Conservation (phyloP, 2,113 vertebrate species). For the Pantherophis guttatus region DNA sequence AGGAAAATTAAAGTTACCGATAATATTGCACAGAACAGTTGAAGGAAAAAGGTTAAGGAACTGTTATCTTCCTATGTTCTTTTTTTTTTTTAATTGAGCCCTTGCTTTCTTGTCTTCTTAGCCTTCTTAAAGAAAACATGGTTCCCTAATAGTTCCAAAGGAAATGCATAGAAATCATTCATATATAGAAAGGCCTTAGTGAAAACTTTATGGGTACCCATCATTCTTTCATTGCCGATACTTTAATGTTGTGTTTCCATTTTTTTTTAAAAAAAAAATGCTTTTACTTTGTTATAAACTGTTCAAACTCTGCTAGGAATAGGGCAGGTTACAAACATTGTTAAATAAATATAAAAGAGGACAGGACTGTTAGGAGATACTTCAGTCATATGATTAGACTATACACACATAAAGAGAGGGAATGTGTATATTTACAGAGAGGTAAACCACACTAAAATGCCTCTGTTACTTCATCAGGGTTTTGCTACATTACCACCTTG, state of each 20-base stretch:
- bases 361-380: not conserved
- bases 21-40: not conserved
- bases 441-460: not conserved
- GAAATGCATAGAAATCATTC: not conserved
- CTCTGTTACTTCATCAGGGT: not conserved
- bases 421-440: not conserved
- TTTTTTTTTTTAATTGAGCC: not conserved
- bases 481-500: not conserved
- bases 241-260: not conserved
- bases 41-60: not conserved
- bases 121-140: not conserved
- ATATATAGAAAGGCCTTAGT: not conserved
- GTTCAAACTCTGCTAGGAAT: not conserved
- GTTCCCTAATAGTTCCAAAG: not conserved
- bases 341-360: not conserved
- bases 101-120: not conserved
- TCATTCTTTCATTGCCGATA: not conserved
- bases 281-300: not conserved
- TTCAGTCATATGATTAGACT: not conserved
- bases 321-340: not conserved
- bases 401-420: not conserved
- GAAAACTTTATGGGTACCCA: not conserved
- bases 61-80: not conserved
- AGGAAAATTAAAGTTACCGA: not conserved
- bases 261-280: not conserved